These are phyloP conservation scores for Ictidomys tridecemlineatus DNA, from an alignment of 2,113 vertebrate genomes.

Conservation along the genomic window DNA sequence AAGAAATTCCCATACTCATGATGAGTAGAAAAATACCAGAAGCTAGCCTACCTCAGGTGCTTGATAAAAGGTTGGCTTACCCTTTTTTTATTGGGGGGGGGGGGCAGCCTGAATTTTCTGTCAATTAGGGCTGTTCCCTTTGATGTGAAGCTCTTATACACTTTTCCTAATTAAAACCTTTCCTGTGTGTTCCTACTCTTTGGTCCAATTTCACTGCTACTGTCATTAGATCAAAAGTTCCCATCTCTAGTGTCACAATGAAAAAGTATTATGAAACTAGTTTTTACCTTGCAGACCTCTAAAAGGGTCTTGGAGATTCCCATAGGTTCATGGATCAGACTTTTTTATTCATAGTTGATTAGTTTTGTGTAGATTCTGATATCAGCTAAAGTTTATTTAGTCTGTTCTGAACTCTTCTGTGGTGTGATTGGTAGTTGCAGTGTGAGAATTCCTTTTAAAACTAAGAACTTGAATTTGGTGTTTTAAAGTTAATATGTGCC, in stretches of 20 bases:
- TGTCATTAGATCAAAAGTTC: background rate
- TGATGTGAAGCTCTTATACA: background rate
- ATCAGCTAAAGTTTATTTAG: conserved; percentile 33
- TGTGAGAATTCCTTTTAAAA: conserved; percentile 19
- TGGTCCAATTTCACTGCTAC: background rate
- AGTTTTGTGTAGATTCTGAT: background rate
- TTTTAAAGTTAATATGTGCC: conserved; percentile 11
- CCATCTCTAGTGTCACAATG: background rate
- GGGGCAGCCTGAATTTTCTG: background rate
- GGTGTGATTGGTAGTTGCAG: background rate
- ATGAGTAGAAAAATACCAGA: background rate
- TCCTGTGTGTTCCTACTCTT: background rate
- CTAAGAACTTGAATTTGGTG: conserved; percentile 17
- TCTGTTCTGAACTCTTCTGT: background rate
- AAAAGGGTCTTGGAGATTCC: background rate
- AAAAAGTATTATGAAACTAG: background rate
- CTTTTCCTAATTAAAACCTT: background rate
- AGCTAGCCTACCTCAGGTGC: background rate
- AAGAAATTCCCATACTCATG: background rate
- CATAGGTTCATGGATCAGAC: background rate
- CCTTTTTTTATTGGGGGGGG: background rate
- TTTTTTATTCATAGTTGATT: conserved; percentile 33
- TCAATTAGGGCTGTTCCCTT: background rate
- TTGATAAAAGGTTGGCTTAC: background rate
- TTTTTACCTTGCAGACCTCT: conserved; percentile 46